A percentile compares a stretch with the other conserved stretches of the same genome.
phyloP scores from a whole-genome alignment of 23 tunicate genomes.

The Halocynthia roretzi region DNA sequence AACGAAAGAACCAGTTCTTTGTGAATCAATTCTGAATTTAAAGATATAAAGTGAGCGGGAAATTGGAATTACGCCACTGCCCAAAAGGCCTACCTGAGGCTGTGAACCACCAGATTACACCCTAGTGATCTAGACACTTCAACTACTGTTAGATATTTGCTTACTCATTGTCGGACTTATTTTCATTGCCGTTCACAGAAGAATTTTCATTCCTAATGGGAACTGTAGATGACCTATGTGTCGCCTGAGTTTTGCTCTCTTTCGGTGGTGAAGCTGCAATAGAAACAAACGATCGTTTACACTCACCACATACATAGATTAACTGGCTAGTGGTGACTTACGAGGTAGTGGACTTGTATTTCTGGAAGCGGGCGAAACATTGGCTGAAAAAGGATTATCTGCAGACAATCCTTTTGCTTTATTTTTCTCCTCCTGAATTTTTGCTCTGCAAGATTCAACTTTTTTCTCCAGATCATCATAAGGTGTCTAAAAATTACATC shows the following conservation, averaged over 20 bases:
- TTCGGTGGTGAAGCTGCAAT: not conserved
- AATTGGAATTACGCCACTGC: no score
- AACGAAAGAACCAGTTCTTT: no score
- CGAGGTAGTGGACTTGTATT: conserved; percentile 13
- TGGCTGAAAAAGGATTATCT: conserved; percentile 17
- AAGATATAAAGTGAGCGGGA: no score
- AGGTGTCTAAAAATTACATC: conserved; percentile 3
- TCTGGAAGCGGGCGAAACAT: conserved; percentile 20
- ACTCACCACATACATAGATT: no score
- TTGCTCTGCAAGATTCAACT: conserved; percentile 47
- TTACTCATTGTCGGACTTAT: no score
- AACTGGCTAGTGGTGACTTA: not conserved
- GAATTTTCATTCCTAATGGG: not conserved
- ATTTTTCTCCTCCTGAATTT: conserved; percentile 50
- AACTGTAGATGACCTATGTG: conserved; percentile 7
- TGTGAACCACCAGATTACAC: no score
- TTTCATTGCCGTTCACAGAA: no score
- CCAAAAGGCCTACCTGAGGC: no score
- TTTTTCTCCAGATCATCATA: conserved; percentile 48
- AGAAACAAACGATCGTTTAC: not conserved
- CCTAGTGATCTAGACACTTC: no score
- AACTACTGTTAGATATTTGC: no score
- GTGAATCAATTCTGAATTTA: no score
- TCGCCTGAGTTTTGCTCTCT: not conserved
- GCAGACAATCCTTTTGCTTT: conserved; percentile 40